These are phyloP conservation scores for Platycheirus albimanus DNA, from an alignment of 2,888 invertebrate species.

Conservation along the genomic window DNA sequence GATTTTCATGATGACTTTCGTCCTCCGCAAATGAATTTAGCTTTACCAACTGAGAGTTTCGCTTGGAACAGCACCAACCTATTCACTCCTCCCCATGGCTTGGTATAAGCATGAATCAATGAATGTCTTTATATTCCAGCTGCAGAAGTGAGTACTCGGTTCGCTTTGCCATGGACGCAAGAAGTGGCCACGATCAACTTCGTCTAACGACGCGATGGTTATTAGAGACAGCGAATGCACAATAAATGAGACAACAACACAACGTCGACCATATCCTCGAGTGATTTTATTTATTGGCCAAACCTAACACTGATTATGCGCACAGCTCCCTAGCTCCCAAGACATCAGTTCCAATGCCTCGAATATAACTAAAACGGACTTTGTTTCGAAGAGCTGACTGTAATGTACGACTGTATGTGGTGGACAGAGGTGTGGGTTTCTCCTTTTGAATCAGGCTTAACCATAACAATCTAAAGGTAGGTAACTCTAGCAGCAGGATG, in stretches of 20 bases:
- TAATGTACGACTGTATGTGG: slow-evolving; percentile 49
- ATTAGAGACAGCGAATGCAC: slow-evolving; percentile 56
- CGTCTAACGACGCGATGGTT: slow-evolving; percentile 57
- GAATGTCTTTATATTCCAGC: slow-evolving; percentile 63
- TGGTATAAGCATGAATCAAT: slow-evolving; percentile 48
- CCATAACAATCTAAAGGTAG: slow-evolving; percentile 17
- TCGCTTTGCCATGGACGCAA: slow-evolving; percentile 26
- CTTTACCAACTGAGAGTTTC: background rate
- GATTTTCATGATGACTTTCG: slow-evolving; percentile 11
- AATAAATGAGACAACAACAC: slow-evolving; percentile 56
- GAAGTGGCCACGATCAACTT: slow-evolving; percentile 31
- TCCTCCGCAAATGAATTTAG: slow-evolving; percentile 35
- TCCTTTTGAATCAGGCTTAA: slow-evolving; percentile 13
- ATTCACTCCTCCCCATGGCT: slow-evolving; percentile 8
- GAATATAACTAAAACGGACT: slow-evolving; percentile 54
- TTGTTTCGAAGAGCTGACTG: slow-evolving; percentile 49
- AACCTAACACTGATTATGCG: slow-evolving; percentile 66
- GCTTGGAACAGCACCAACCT: slow-evolving; percentile 10
- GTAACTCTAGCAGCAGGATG: background rate
- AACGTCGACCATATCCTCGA: slow-evolving; percentile 60
- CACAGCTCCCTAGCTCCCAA: slow-evolving; percentile 11
- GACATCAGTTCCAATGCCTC: slow-evolving; percentile 43
- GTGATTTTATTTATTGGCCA: slow-evolving; percentile 73
- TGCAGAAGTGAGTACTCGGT: background rate
- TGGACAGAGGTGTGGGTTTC: slow-evolving; percentile 53